Percentiles rank a stretch among this genome's conserved stretches.
phyloP scores from a whole-genome alignment of 2,797 vertebrate species.

The Limosa lapponica region DNA sequence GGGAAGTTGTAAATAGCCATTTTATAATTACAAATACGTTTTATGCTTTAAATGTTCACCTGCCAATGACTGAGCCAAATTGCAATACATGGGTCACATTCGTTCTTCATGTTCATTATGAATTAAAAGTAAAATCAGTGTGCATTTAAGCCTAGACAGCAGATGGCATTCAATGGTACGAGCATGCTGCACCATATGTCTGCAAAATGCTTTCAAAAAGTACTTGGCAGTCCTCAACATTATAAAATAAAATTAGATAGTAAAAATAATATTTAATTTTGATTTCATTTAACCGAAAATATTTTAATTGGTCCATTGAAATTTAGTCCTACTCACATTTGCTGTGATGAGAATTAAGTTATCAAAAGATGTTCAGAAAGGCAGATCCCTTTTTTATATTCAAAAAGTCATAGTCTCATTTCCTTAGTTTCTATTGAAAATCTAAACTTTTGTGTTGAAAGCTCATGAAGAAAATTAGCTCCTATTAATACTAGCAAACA shows the following conservation, averaged over 20 bases:
- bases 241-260: slow-evolving; percentile 42
- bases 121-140: slow-evolving; percentile 76
- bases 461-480: background rate
- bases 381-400: background rate
- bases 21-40: slow-evolving; percentile 72
- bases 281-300: background rate
- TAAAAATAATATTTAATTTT: slow-evolving; percentile 20
- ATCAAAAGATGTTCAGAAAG: background rate
- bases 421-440: background rate
- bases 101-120: slow-evolving; percentile 70
- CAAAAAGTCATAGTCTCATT: background rate
- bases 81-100: slow-evolving; percentile 63
- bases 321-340: background rate
- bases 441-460: background rate
- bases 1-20: slow-evolving; percentile 44
- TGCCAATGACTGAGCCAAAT: slow-evolving; percentile 70
- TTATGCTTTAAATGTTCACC: slow-evolving; percentile 66
- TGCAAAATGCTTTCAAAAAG: slow-evolving; percentile 62
- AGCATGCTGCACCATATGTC: slow-evolving; percentile 74
- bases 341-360: background rate
- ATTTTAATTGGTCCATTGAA: background rate
- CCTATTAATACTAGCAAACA: background rate
- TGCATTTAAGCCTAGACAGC: slow-evolving; percentile 74
- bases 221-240: slow-evolving; percentile 44
- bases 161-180: slow-evolving; percentile 75